Conservation (phyloP, 2,113 vertebrate genomes). For the Epinephelus fuscoguttatus region DNA sequence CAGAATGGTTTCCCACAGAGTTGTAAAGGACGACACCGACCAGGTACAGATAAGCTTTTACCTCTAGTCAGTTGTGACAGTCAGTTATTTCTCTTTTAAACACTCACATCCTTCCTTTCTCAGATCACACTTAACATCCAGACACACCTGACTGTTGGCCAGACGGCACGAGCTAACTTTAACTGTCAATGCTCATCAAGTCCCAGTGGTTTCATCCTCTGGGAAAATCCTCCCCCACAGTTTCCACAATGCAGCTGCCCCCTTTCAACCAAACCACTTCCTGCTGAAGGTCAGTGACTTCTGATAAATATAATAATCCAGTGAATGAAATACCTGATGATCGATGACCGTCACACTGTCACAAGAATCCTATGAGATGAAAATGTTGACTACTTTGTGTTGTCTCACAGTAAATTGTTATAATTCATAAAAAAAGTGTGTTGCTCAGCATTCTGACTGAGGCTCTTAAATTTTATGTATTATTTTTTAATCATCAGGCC, state of each 20-base stretch:
- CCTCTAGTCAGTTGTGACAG: accelerated
- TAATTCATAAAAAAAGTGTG: neutral
- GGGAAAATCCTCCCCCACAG: accelerated
- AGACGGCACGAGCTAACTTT: neutral
- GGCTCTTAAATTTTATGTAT: neutral
- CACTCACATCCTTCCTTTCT: neutral
- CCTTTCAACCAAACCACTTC: conserved; percentile 36
- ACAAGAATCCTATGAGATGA: neutral
- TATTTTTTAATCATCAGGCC: conserved; percentile 25
- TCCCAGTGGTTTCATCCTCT: conserved; percentile 18
- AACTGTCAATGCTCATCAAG: conserved; percentile 58
- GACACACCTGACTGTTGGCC: conserved; percentile 45
- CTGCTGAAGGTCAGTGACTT: conserved; percentile 66
- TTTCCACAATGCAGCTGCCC: conserved; percentile 77
- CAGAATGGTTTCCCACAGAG: conserved; percentile 68
- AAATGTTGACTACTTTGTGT: neutral
- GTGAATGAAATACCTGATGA: neutral
- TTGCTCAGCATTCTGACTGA: neutral
- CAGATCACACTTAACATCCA: conserved; percentile 67
- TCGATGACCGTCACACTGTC: neutral
- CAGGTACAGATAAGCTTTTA: conserved; percentile 55
- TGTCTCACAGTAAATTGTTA: neutral
- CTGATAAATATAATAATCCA: neutral
- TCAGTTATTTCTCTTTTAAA: neutral
- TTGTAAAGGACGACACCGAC: conserved; percentile 1